Evolutionary conservation across 2,888 invertebrate genomes (phyloP).

Genomic region (Dasysyrphus albostriatus): DNA sequence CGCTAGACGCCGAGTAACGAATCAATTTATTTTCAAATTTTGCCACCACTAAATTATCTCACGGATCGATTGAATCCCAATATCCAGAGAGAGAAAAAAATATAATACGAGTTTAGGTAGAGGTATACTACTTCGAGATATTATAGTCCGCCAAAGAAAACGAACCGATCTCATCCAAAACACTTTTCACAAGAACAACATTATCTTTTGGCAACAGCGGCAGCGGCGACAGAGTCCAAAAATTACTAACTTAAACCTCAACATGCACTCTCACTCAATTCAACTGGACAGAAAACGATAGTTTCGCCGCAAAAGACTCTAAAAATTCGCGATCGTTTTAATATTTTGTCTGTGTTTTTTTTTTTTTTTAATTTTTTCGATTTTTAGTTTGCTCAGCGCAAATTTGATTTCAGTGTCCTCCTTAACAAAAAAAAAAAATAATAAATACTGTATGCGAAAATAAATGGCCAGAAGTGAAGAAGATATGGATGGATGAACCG

Average conservation of each 20-base stretch:
- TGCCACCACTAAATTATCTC: constrained; percentile 47
- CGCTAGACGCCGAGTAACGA: constrained; percentile 63
- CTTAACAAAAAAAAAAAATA: not conserved
- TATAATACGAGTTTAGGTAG: not conserved
- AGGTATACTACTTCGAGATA: constrained; percentile 16
- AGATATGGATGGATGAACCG: constrained; percentile 62
- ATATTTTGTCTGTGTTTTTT: constrained; percentile 9
- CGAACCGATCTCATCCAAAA: constrained; percentile 48
- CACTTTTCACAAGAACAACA: constrained; percentile 58
- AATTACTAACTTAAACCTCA: constrained; percentile 23
- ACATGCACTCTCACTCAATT: constrained; percentile 54
- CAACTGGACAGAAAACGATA: constrained; percentile 49
- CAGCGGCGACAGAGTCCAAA: constrained; percentile 25
- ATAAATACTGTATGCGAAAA: constrained; percentile 35
- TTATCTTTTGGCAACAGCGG: constrained; percentile 54
- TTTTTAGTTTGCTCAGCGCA: constrained; percentile 53
- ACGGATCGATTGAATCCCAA: constrained; percentile 66
- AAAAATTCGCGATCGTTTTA: constrained; percentile 46
- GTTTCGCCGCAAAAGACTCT: constrained; percentile 51
- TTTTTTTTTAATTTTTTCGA: constrained; percentile 27
- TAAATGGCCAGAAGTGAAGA: constrained; percentile 51
- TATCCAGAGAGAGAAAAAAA: constrained; percentile 19
- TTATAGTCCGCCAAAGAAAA: constrained; percentile 31
- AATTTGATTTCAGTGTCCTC: constrained; percentile 57
- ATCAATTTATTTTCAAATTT: constrained; percentile 53